Base-by-base conservation (phyloP, 2,888 invertebrate genomes). In the Neoitamus cyanurus region DNA sequence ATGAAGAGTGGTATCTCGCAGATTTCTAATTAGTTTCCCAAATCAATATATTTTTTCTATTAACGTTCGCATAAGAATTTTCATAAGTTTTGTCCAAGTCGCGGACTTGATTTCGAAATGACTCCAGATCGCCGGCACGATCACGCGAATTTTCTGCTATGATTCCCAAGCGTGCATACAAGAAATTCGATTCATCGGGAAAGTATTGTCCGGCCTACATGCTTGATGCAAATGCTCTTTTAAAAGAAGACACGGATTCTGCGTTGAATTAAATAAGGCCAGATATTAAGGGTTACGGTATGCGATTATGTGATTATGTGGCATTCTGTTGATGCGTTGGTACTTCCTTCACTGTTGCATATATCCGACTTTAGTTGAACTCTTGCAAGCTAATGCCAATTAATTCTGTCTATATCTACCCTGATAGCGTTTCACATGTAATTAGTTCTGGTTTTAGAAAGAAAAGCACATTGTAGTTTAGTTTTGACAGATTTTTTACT, bases 1-100 rank as follows among this genome's bases (percentile, higher is more conserved):
- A 78, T 78, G 78, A 48, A 48, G 46, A 58, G 78, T 78, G 78
- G 31, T 20, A 46, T 78, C 48, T 31, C n/a, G 48, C 31, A 15
- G 30, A 58, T 78, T 78, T 78, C 78, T 78, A 58, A 58, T 58
- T 58, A 58, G 15, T 58, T 58, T 20, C 58, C 58, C 20, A 58
- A 58, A 20, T 58, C 58, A 48, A 37, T 37, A 20, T 48, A 6
- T 48, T 48, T 48, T 15, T 46, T 20, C 0, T 48, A 48, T 13
- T 58, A 7, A 2, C 58, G 9, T 7, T n/a, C 48, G 13, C 70
- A 70, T 25, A 7, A 34, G 70, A 34, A 31, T 70, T 70, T 70
- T 25, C 28, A n/a, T 28, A 5, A 15, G 5, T 42, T 20, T 6
- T 20, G 58, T 1, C 3, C 3, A 9, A 58, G 70, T 70, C 6